Evolutionary conservation across 2,797 vertebrate genomes (phyloP).

Genomic region (Micropoecilia bifurca): DNA sequence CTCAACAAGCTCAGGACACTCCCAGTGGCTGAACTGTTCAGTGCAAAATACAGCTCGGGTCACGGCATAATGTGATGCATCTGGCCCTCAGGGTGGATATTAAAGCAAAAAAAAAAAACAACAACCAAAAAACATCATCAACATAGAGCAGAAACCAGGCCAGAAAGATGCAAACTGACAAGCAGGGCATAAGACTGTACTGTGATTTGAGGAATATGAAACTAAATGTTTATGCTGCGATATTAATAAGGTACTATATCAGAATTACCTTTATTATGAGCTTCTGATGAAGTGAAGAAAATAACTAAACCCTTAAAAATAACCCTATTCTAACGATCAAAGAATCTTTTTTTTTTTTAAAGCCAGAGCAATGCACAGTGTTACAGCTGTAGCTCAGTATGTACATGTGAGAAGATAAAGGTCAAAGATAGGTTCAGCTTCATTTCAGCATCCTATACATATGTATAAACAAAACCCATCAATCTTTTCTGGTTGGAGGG

Average conservation of each 20-base stretch:
- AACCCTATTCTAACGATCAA: slow-evolving; percentile 22
- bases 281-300: slow-evolving; percentile 4
- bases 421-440: slow-evolving; percentile 78
- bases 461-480: slow-evolving; percentile 76
- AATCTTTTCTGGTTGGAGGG: slow-evolving; percentile 68
- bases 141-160: slow-evolving; percentile 49
- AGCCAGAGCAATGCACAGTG: slow-evolving; percentile 25
- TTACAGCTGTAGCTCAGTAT: slow-evolving; percentile 38
- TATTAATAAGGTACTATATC: slow-evolving; percentile 28
- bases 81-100: slow-evolving; percentile 52
- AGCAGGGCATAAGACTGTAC: slow-evolving; percentile 33
- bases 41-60: slow-evolving; percentile 72
- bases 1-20: slow-evolving; percentile 72
- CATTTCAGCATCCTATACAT: slow-evolving; percentile 75
- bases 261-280: slow-evolving; percentile 21
- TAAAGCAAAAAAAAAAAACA: slow-evolving; percentile 14
- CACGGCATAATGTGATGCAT: slow-evolving; percentile 65
- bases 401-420: slow-evolving; percentile 69
- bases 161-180: slow-evolving; percentile 52
- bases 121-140: background rate
- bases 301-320: slow-evolving; percentile 18
- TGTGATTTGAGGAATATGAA: slow-evolving; percentile 35
- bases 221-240: slow-evolving; percentile 8
- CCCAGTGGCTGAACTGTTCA: slow-evolving; percentile 66
- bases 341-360: background rate